Conservation (phyloP, 2,113 vertebrate genomes). For the Mormyrus iriodes region DNA sequence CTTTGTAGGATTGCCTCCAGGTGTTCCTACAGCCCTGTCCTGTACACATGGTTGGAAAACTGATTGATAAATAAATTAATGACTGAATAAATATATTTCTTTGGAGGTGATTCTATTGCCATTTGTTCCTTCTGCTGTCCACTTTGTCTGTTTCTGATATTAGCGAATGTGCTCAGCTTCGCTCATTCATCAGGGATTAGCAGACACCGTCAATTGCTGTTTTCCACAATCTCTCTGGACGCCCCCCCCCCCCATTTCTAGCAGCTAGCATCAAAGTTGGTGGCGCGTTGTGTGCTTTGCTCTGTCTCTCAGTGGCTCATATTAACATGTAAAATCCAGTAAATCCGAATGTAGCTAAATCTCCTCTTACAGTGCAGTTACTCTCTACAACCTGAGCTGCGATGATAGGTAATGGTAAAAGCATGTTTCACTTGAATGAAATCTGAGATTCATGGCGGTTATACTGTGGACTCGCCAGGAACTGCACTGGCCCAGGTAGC, state of each 20-base stretch:
- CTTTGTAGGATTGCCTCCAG: not conserved
- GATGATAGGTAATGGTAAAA: not conserved
- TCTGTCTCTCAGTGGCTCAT: not conserved
- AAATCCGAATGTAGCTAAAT: not conserved
- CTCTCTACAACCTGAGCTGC: not conserved
- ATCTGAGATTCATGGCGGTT: not conserved
- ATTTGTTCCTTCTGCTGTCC: not conserved
- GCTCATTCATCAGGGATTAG: not conserved
- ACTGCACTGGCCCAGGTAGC: not conserved
- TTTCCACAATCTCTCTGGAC: not conserved
- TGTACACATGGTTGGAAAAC: not conserved
- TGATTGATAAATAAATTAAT: not conserved
- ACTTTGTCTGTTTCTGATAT: not conserved
- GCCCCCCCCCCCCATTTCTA: not conserved
- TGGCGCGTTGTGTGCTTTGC: not conserved
- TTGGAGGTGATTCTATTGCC: not conserved
- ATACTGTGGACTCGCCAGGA: not conserved
- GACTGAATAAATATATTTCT: not conserved
- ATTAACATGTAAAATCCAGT: not conserved
- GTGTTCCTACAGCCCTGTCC: not conserved
- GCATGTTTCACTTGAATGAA: not conserved
- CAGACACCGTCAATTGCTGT: not conserved
- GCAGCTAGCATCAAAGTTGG: not conserved
- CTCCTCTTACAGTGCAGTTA: not conserved
- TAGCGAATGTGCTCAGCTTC: not conserved